phyloP scores from a whole-genome alignment of 2,797 vertebrate species.

The Avahi laniger region DNA sequence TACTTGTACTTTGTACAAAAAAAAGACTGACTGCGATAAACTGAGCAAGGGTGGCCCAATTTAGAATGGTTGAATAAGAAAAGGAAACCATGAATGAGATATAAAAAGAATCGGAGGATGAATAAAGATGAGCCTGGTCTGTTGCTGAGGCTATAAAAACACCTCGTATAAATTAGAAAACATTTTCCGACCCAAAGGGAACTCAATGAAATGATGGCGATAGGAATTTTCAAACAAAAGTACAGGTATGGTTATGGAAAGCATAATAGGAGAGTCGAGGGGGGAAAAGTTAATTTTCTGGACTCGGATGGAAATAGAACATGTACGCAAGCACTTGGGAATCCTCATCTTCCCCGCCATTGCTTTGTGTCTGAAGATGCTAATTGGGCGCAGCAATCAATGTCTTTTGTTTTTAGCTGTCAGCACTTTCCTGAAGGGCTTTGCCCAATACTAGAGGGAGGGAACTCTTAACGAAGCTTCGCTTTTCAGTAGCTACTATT shows the following conservation, averaged over 20 bases:
- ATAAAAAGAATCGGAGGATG: constrained; percentile 40
- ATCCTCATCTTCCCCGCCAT: not conserved
- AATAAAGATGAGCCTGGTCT: constrained; percentile 51
- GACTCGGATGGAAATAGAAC: constrained; percentile 43
- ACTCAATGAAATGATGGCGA: not conserved
- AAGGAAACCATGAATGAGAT: constrained; percentile 50
- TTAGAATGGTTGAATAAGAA: constrained; percentile 44
- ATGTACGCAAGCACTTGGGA: constrained; percentile 4
- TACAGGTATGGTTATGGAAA: constrained; percentile 31
- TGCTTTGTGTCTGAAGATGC: constrained; percentile 65
- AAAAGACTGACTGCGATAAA: not conserved
- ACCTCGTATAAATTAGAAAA: constrained; percentile 31
- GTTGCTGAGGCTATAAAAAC: constrained; percentile 53
- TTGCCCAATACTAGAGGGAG: not conserved
- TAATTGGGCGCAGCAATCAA: constrained; percentile 62
- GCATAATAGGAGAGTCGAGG: not conserved
- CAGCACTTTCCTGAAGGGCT: constrained; percentile 15
- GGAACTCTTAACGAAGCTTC: constrained; percentile 29
- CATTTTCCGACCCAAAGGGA: constrained; percentile 31
- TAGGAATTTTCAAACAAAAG: constrained; percentile 39
- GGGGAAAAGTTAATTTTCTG: constrained; percentile 12
- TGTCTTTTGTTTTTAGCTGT: constrained; percentile 76
- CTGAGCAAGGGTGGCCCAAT: constrained; percentile 27
- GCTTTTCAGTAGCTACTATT: not conserved
- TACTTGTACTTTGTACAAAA: not conserved